Conservation (phyloP, 2,888 invertebrate species). For the Exephanes ischioxanthus region DNA sequence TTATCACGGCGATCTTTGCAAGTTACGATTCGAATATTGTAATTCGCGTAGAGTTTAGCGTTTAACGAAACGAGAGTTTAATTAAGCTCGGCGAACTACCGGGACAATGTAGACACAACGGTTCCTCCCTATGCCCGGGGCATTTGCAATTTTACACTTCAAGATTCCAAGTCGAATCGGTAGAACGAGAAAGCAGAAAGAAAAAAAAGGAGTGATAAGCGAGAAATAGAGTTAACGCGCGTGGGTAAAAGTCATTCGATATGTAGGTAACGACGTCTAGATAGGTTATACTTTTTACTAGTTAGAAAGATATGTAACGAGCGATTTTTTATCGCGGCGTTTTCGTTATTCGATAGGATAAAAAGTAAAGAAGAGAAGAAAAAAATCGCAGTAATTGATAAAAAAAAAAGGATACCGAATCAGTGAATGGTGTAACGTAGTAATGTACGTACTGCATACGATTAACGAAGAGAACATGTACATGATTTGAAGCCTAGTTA, state of each 20-base stretch:
- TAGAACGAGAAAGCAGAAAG: conserved; percentile 8
- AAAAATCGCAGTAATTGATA: conserved; percentile 34
- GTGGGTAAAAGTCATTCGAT: conserved; percentile 67
- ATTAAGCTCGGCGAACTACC: conserved; percentile 27
- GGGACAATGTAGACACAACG: conserved; percentile 39
- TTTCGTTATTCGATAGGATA: conserved; percentile 49
- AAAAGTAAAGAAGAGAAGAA: conserved; percentile 5
- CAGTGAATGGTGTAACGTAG: conserved; percentile 33
- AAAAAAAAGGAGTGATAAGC: conserved; percentile 7
- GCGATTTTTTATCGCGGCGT: conserved; percentile 13
- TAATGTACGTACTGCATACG: conserved; percentile 49
- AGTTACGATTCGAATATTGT: conserved; percentile 22
- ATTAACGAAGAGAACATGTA: conserved; percentile 55
- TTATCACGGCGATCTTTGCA: conserved; percentile 41
- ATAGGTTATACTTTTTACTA: conserved; percentile 52
- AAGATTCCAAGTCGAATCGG: conserved; percentile 35
- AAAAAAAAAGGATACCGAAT: conserved; percentile 5
- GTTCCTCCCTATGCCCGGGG: conserved; percentile 67
- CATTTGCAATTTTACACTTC: conserved; percentile 67
- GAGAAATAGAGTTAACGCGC: conserved; percentile 2
- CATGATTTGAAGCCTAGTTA: conserved; percentile 58
- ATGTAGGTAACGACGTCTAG: conserved; percentile 61
- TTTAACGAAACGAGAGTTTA: background rate
- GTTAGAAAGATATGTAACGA: conserved; percentile 36
- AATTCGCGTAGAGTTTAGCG: conserved; percentile 25